A percentile compares a stretch with the other conserved stretches of the same genome.
These are phyloP conservation scores for mouse (Mus musculus) DNA, from an alignment of 2,113 vertebrate species.

Conservation along the genomic window GRCm39 chr6:134708001-134708500, in stretches of 20 bases:
- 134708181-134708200: neutral
- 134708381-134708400: neutral
- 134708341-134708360: neutral
- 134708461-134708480: neutral
- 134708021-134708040: constrained; percentile 18
- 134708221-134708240: neutral
- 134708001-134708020: neutral
- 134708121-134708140: neutral
- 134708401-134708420: neutral
- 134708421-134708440: neutral
- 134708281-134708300: neutral
- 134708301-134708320: neutral
- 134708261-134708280: neutral
- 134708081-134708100: neutral
- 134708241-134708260: neutral
- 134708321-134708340: neutral
- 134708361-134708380: neutral
- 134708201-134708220: fast-evolving
- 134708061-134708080: neutral
- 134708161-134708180: neutral
- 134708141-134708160: neutral
- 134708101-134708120: neutral
- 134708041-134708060: neutral
- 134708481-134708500: neutral
- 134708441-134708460: too few relatives aligned